Base-by-base conservation (phyloP, 2,797 vertebrate genomes). In the Schizothorax lantsangensis region DNA sequence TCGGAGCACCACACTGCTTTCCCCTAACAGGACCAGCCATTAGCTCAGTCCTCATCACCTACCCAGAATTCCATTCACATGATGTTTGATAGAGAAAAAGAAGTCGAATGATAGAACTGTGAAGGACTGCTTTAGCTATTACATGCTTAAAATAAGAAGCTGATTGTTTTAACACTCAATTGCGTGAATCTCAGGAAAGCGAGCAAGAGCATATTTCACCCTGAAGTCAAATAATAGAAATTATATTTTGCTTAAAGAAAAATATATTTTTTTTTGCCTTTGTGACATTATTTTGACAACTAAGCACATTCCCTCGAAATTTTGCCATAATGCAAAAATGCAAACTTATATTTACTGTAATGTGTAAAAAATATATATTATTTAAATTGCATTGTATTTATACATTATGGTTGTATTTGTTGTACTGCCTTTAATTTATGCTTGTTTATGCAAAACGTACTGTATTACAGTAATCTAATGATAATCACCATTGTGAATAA, bases 1-100 rank as follows among this genome's bases (percentile, higher is more conserved):
- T 69, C 87, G 45, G 90, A 90, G 92, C 90, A 90, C 91, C 90
- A 92, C 88, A 77, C 86, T 84, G 92, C 94, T 91, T 94, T 93
- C 93, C 88, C 89, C 86, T 87, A 92, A 89, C 93, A 93, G 95
- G 94, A 95, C 95, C 94, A 92, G 91, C 89, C 87, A 89, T 89
- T 89, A 84, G 88, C 91, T 90, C 80, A 84, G 80, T 91, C 89
- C 88, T 89, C 85, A 84, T 88, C 90, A 90, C 88, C 87, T 89
- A 91, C 85, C 89, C 89, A 90, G 81, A 92, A 90, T 92, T 92
- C 92, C 91, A 91, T 90, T 89, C 80, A 84, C 83, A 89, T 88
- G 89, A 89, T 84, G 86, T 86, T 87, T 88, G 91, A 91, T 86
- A 88, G 89, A 91, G 87, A 87, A 79, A 62, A 80, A 64, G 80